Evolutionary conservation across 2,888 invertebrate genomes (phyloP), one percentile per base, ranked within the genome.

Genomic region (Oegoconia quadripuncta): DNA sequence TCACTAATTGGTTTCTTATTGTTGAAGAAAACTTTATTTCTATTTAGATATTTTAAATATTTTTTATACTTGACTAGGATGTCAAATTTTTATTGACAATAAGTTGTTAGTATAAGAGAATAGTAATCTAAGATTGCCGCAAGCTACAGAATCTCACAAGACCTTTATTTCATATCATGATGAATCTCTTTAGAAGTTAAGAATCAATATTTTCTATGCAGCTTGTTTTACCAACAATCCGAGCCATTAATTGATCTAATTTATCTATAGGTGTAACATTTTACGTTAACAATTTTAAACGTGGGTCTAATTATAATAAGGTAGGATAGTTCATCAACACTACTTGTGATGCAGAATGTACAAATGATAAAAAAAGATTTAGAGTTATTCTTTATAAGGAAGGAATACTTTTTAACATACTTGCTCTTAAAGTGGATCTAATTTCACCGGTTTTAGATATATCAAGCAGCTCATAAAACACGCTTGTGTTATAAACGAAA

Each of bases 231-330:
- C 59, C 55, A 67, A 47, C 52, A 83, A 86, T 86, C 86, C 86
- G 86, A 86, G 84, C 86, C 86, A 86, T 79, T 81, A 54, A 60
- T 8, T 13, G 22, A 34, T 34, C 8, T 33, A 32, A 25, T 27
- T 37, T 5, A 32, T 18, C 13, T 31, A 26, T 31, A 26, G 14
- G 11, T 32, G 23, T 22, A 15, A 14, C 18, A 12, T 15, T n/a
- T 23, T 14, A 22, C 18, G 5, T 23, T 26, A 12, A 23, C 15
- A 29, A 18, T 11, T 31, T 34, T 3, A 34, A 12, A 35, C 44
- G 34, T 52, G 48, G 46, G 34, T 23, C 14, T 18, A 18, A 7
- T 9, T 13, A 12, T 11, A 23, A 40, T 33, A 26, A n/a, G n/a
- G n/a, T n/a, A n/a, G n/a, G n/a, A n/a, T n/a, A n/a, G n/a, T n/a